phyloP scores from a whole-genome alignment of 2,888 invertebrate genomes.

The Gisinianus flammeolus region DNA sequence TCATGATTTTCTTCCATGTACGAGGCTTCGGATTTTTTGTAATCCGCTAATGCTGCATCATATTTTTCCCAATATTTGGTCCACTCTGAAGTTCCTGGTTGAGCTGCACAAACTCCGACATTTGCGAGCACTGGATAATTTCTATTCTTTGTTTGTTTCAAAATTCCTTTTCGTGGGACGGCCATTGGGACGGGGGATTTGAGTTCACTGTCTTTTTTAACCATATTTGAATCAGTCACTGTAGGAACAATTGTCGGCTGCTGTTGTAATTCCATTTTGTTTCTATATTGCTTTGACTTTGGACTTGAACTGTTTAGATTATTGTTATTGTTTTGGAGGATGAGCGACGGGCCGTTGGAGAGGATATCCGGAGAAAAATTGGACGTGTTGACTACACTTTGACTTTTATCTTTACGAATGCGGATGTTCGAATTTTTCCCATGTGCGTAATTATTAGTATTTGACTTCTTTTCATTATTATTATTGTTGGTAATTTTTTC shows the following conservation, averaged over 20 bases:
- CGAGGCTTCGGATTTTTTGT: slow-evolving; percentile 10
- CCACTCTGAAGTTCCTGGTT: slow-evolving; percentile 23
- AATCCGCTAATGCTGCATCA: slow-evolving; percentile 9
- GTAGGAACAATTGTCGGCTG: no score
- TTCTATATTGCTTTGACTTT: no score
- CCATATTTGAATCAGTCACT: background rate
- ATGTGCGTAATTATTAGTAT: no score
- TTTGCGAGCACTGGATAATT: background rate
- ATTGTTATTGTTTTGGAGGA: no score
- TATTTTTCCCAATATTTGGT: slow-evolving; percentile 26
- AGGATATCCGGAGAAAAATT: no score
- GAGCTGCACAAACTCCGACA: slow-evolving; percentile 18
- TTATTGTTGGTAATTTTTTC: background rate
- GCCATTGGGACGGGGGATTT: background rate
- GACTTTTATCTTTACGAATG: no score
- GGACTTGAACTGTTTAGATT: no score
- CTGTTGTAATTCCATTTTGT: no score
- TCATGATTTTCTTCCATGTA: slow-evolving; percentile 18
- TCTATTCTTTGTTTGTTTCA: background rate
- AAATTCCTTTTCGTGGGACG: background rate
- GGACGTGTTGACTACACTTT: no score
- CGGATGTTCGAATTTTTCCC: no score
- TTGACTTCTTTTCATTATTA: background rate
- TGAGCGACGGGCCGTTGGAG: no score
- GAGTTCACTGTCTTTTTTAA: background rate